Evolutionary conservation across 2,113 vertebrate genomes (phyloP).

Genomic region (human): GRCh38 chr11:126930001-126930500

Average conservation of each 20-base stretch:
- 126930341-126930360: neutral
- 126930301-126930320: constrained; percentile 57
- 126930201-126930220: constrained; percentile 3
- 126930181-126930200: constrained; percentile 76
- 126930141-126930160: constrained; percentile 81
- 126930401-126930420: neutral
- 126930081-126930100: constrained; percentile 70
- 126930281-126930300: constrained; percentile 61
- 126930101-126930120: constrained; percentile 52
- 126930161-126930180: constrained; percentile 79
- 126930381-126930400: neutral
- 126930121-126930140: constrained; percentile 49
- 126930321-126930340: neutral
- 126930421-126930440: neutral
- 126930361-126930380: neutral
- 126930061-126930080: constrained; percentile 80
- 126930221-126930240: neutral
- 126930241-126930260: constrained; percentile 71
- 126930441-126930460: neutral
- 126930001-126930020: constrained; percentile 64
- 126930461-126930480: fast-evolving
- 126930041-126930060: constrained; percentile 75
- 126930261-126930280: constrained; percentile 78
- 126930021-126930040: constrained; percentile 79
- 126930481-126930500: neutral